phyloP scores from a whole-genome alignment of 2,113 vertebrate species.

The Brevimyrus niger region DNA sequence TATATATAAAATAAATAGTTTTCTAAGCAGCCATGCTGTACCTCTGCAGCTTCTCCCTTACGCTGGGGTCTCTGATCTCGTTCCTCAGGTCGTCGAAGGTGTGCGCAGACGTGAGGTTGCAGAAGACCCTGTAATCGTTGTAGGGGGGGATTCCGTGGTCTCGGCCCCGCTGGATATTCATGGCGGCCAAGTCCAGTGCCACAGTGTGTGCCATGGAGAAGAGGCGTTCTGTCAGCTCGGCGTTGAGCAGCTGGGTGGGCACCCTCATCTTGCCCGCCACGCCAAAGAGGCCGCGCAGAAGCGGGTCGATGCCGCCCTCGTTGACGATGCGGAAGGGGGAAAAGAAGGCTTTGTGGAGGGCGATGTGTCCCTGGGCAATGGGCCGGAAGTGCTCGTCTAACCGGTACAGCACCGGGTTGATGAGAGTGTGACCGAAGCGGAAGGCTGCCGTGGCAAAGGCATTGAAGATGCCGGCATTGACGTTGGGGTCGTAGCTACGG shows the following conservation, averaged over 20 bases:
- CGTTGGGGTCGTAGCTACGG: slow-evolving; percentile 78
- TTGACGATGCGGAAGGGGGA: slow-evolving; percentile 93
- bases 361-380: slow-evolving; percentile 81
- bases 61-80: slow-evolving; percentile 81
- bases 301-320: slow-evolving; percentile 94
- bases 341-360: slow-evolving; percentile 95
- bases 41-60: slow-evolving; percentile 87
- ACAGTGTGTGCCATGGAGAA: slow-evolving; percentile 96
- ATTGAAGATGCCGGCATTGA: slow-evolving; percentile 84
- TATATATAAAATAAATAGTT: background rate
- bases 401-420: slow-evolving; percentile 88
- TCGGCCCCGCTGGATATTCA: slow-evolving; percentile 92
- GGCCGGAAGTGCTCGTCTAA: slow-evolving; percentile 82
- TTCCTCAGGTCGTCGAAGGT: slow-evolving; percentile 87
- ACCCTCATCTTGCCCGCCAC: slow-evolving; percentile 92
- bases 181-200: slow-evolving; percentile 90
- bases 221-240: slow-evolving; percentile 87
- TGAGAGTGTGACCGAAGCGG: slow-evolving; percentile 92
- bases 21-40: slow-evolving; percentile 33
- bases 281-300: slow-evolving; percentile 87
- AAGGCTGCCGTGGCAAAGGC: slow-evolving; percentile 94
- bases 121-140: slow-evolving; percentile 92
- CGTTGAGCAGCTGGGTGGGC: slow-evolving; percentile 84
- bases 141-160: slow-evolving; percentile 95
- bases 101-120: slow-evolving; percentile 83